A percentile compares a stretch with the other conserved stretches of the same genome.
These are phyloP conservation scores for Meiosimyza decipiens DNA, from an alignment of 2,888 invertebrate genomes.

Conservation along the genomic window DNA sequence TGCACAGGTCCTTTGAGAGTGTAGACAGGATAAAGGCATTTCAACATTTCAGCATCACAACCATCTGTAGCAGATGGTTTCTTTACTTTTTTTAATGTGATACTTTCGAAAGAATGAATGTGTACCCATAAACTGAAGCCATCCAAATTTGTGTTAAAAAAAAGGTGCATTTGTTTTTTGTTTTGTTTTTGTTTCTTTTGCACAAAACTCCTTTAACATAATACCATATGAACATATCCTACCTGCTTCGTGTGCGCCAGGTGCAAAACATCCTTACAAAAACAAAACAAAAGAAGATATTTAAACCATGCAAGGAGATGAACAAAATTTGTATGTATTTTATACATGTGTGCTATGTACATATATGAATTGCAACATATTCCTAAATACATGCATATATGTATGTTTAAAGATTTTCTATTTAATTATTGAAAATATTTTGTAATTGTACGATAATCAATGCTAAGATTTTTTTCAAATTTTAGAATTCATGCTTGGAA, in stretches of 20 bases:
- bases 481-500: too few relatives aligned
- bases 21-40: too few relatives aligned
- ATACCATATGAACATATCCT: conserved; percentile 11
- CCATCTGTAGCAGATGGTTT: conserved; percentile 33
- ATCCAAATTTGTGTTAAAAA: neutral
- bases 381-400: too few relatives aligned
- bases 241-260: conserved; percentile 24
- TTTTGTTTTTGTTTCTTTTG: conserved; percentile 13
- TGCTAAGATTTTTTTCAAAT: too few relatives aligned
- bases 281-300: conserved; percentile 1
- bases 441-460: too few relatives aligned
- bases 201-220: conserved; percentile 18
- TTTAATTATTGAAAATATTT: too few relatives aligned
- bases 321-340: too few relatives aligned
- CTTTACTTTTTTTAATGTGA: conserved; percentile 2
- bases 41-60: neutral
- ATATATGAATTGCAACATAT: too few relatives aligned
- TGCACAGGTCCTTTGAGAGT: too few relatives aligned
- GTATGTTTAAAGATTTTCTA: too few relatives aligned
- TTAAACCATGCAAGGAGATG: too few relatives aligned
- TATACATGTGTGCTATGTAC: too few relatives aligned
- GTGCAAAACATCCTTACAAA: conserved; percentile 17
- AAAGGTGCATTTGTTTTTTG: conserved; percentile 11
- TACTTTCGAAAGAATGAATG: conserved; percentile 2
- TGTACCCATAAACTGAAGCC: conserved; percentile 15